Base-by-base conservation (phyloP, 2,113 vertebrate genomes). In the Tachuris rubrigastra region DNA sequence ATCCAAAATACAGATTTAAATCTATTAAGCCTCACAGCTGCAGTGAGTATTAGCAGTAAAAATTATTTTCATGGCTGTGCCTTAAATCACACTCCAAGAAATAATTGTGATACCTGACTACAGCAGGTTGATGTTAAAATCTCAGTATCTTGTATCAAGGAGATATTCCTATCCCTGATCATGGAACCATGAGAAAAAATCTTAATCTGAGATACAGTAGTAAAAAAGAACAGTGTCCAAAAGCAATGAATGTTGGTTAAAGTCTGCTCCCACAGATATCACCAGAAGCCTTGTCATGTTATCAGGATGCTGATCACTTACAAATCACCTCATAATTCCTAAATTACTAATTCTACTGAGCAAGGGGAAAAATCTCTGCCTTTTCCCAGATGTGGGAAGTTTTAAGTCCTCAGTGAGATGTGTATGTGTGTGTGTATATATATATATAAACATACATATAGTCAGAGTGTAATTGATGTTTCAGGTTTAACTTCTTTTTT, bases 341-440 rank as follows among this genome's bases (percentile, higher is more conserved):
- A 37, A 73, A 73, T 65, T 41, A 35, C 2, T 49, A 74, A 18
- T n/a, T 68, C 44, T 84, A 23, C 67, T 46, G 27, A 65, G 35
- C 22, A 53, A 79, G 27, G 10, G 46, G 10, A 30, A 66, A 52
- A 74, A 33, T 14, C n/a, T 19, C 44, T 63, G 6, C 17, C 21
- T 47, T 60, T 58, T 74, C 18, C 37, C 59, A 1, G 15, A 5
- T 23, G 7, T 23, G 20, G 8, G 7, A n/a, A 5, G 13, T 17
- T 80, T 52, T 10, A 60, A 80, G 30, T 28, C 17, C 35, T 84
- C 62, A 47, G 33, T 19, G 18, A 28, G 52, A 16, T 11, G 5
- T 9, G 22, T 27, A 24, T 8, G 8, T 59, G 1, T 46, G 0
- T 33, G 8, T 17, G 8, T 17, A 3, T 14, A 3, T 23, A 6